These are phyloP conservation scores for Sesia apiformis DNA, from an alignment of 2,888 invertebrate genomes.

Conservation along the genomic window DNA sequence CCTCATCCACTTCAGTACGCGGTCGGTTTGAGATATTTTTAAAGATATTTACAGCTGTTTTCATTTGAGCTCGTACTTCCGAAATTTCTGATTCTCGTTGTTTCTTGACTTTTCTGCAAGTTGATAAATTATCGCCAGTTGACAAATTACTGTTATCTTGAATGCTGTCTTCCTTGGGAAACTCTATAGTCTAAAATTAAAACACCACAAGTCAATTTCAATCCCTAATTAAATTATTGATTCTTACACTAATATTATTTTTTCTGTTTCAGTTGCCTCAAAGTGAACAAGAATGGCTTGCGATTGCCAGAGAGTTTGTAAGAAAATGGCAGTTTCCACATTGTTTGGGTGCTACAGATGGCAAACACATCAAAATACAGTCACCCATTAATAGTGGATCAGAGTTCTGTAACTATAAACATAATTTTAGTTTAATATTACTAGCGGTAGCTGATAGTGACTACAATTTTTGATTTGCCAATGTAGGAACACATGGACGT, in stretches of 20 bases:
- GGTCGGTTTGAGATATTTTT: too few species aligned
- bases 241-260: not conserved
- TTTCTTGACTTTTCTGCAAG: too few species aligned
- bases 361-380: conserved; percentile 18
- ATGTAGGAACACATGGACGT: conserved; percentile 12
- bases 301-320: conserved; percentile 15
- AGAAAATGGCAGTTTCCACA: conserved; percentile 21
- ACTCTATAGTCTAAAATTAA: conserved; percentile 4
- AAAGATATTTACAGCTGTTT: too few species aligned
- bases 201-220: conserved; percentile 5
- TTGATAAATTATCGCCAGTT: too few species aligned
- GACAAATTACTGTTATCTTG: not conserved
- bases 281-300: conserved; percentile 14
- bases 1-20: conserved; percentile 3
- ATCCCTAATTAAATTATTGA: not conserved
- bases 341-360: conserved; percentile 16
- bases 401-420: conserved; percentile 19
- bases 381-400: conserved; percentile 18
- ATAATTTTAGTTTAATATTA: conserved; percentile 14
- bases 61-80: too few species aligned
- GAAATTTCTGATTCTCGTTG: too few species aligned
- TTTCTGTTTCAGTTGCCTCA: conserved; percentile 7
- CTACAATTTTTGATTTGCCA: conserved; percentile 20
- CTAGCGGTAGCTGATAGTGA: conserved; percentile 18
- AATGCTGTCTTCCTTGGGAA: not conserved